phyloP scores from a whole-genome alignment of 2,888 invertebrate species.

The Blastobasis adustella region DNA sequence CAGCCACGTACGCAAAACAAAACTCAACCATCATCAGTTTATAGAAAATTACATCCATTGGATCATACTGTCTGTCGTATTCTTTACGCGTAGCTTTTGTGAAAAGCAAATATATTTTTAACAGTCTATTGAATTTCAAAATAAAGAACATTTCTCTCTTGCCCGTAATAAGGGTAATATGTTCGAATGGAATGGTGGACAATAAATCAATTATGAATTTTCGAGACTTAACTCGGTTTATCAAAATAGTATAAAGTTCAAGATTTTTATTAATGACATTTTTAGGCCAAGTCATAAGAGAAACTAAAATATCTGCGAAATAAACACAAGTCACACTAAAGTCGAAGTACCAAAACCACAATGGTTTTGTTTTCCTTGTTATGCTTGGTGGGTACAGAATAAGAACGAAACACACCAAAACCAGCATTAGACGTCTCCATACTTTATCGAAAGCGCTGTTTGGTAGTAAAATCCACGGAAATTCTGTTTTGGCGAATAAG shows the following conservation, averaged over 20 bases:
- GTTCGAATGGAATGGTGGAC: slow-evolving; percentile 44
- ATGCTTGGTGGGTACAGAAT: slow-evolving; percentile 42
- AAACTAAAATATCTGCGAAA: slow-evolving; percentile 38
- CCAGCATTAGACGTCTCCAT: slow-evolving; percentile 40
- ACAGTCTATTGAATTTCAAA: slow-evolving; percentile 7
- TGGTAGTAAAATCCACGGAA: slow-evolving; percentile 52
- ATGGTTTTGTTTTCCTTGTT: slow-evolving; percentile 11
- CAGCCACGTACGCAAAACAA: slow-evolving; percentile 27
- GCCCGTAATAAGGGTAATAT: slow-evolving; percentile 27
- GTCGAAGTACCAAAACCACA: slow-evolving; percentile 38
- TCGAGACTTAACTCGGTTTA: slow-evolving; percentile 36
- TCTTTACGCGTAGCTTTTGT: not conserved
- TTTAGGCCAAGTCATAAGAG: slow-evolving; percentile 36
- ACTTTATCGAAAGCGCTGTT: slow-evolving; percentile 34
- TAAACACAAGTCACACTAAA: slow-evolving; percentile 41
- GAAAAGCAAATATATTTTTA: slow-evolving; percentile 3
- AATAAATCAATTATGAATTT: slow-evolving; percentile 44
- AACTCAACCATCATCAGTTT: slow-evolving; percentile 27
- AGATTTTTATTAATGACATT: slow-evolving; percentile 21
- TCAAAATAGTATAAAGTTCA: slow-evolving; percentile 36
- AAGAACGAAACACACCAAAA: slow-evolving; percentile 37
- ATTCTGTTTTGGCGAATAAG: slow-evolving; percentile 40
- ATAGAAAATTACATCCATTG: slow-evolving; percentile 23
- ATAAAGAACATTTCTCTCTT: slow-evolving; percentile 25
- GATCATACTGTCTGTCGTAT: slow-evolving; percentile 18